Base-by-base conservation (phyloP, 2,113 vertebrate species). In the Lophochroa leadbeateri region DNA sequence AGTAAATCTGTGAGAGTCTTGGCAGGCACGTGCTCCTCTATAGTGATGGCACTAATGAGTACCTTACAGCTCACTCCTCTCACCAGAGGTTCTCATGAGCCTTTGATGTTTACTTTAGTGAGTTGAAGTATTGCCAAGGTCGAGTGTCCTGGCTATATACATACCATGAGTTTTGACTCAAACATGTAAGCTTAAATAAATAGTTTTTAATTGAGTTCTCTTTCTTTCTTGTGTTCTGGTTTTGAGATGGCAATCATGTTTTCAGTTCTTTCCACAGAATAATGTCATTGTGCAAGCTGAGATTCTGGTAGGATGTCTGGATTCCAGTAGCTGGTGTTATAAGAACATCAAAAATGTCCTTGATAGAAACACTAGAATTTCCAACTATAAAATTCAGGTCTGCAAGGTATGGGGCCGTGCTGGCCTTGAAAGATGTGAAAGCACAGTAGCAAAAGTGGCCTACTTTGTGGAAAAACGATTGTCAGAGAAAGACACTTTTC, bases 401-500 rank as follows among this genome's bases (percentile, higher is more conserved):
- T 97, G 58, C 3, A 95, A 88, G 47, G 63, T 80, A 55, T 8
- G 33, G 28, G 69, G 21, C 14, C 0, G 0, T 80, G 71, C 83
- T 94, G 87, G 60, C 50, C n/a, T 78, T 78, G 37, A 46, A 88
- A 52, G 19, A 46, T 77, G 47, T 49, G 24, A 95, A 90, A 75
- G 29, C 31, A 87, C 75, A 75, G 19, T 25, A 86, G 52, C 37
- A 70, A 86, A 95, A 94, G 35, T 88, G 71, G 28, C 23, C 33
- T 70, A 49, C 41, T 92, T 94, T 93, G 61, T 89, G 53, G 28
- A 90, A 92, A 88, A 29, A 6, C 28, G 31, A 31, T 68, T 82
- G 50, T 76, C 76, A 91, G 81, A 92, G 78, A 71, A 95, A 88
- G 50, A 82, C 43, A 82, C 47, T 88, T 92, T 82, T 77, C 77